Evolutionary conservation across 2,888 invertebrate genomes (phyloP).

Genomic region (Drosophila subquinaria): DNA sequence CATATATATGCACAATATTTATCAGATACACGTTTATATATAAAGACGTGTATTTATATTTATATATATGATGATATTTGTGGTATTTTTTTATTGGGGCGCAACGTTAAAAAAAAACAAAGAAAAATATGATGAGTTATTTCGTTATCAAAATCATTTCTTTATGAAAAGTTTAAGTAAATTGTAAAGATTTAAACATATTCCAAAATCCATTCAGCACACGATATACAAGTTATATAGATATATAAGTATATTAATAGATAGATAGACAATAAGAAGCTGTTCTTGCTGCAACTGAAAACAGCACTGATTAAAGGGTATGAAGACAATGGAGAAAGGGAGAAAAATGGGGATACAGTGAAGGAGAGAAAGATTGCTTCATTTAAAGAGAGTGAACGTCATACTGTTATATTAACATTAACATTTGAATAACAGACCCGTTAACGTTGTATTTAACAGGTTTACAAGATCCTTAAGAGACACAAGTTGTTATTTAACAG

Average conservation of each 20-base stretch:
- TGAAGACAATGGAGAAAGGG: background rate
- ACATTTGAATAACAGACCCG: background rate
- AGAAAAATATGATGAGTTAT: constrained; percentile 73
- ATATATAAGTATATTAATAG: background rate
- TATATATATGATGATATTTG: constrained; percentile 30
- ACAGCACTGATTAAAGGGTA: background rate
- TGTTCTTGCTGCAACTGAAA: background rate
- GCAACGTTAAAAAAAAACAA: constrained; percentile 54
- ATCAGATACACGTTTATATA: constrained; percentile 29
- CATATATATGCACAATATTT: constrained; percentile 35
- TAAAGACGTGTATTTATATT: constrained; percentile 21
- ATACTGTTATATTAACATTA: too few relatives aligned
- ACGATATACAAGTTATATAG: constrained; percentile 3
- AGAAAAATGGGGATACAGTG: background rate
- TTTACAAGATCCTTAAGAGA: background rate
- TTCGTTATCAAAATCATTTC: constrained; percentile 51
- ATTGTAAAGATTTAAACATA: constrained; percentile 9
- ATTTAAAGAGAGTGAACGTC: background rate
- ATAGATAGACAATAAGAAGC: constrained; percentile 1
- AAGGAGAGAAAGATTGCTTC: background rate
- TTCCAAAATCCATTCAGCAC: constrained; percentile 27
- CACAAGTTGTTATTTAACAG: background rate
- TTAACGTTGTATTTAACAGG: background rate
- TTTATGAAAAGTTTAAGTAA: constrained; percentile 8
- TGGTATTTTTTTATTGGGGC: constrained; percentile 26